Evolutionary conservation across 2,888 invertebrate species (phyloP), one percentile per base, ranked within the genome.

Genomic region (Stenolophus ochropezus): DNA sequence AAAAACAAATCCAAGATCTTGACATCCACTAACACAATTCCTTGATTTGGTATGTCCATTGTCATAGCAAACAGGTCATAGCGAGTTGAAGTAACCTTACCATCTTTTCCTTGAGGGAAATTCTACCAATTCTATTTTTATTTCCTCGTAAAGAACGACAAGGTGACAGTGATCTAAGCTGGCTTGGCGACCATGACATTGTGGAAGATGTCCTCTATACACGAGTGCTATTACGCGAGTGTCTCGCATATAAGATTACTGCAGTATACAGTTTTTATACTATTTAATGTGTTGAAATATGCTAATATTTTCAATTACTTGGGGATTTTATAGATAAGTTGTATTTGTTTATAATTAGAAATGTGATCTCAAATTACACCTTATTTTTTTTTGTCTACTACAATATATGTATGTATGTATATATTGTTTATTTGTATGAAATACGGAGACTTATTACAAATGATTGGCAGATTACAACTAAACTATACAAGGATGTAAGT

Each of bases 161-260:
- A 56, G 56, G 75, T 27, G 56, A 78, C 49, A 69, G 27, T 69
- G 65, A 69, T 69, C 65, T 69, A 69, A 69, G 33, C 47, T 14
- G 49, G 56, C 18, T 51, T 42, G 47, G 16, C 65, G 49, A 25
- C 78, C 78, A 49, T 78, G 78, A 78, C 78, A 78, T 78, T 78
- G 78, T 61, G 65, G 47, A 69, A 69, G 65, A 69, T 69, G 65
- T 69, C 65, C 65, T 69, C 16, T 33, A 11, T 20, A 56, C 20
- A 11, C 25, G 14, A 25, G 25, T 21, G 61, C 4, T 8, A 8
- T 20, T 56, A 21, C 20, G 11, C 21, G 21, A 18, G 20, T 56
- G 56, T 42, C 33, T 42, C 33, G 33, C 33, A 42, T 42, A 42
- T 42, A 42, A 11, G 33, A 42, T 42, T 42, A 42, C 33, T 42